A percentile compares a stretch with the other conserved stretches of the same genome.
These are phyloP conservation scores for Oxytorus armatus DNA, from an alignment of 2,888 invertebrate species.

Conservation along the genomic window DNA sequence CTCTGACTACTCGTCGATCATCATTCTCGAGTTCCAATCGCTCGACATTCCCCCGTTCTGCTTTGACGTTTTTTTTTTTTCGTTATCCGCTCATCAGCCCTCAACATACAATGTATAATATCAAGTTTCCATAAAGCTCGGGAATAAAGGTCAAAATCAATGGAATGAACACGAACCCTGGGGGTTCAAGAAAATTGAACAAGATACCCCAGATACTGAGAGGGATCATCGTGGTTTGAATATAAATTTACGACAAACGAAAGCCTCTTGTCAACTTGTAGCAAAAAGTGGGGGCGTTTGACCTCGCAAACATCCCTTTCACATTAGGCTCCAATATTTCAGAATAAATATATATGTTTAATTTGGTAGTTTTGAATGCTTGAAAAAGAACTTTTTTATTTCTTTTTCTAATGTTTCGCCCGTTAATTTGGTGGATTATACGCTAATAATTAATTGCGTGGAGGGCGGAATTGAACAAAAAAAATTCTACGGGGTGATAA, in stretches of 20 bases:
- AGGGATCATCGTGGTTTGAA: conserved; percentile 26
- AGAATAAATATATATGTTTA: not conserved
- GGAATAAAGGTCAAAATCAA: conserved; percentile 48
- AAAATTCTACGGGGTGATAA: too few species aligned
- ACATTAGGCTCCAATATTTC: not conserved
- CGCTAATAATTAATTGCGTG: too few species aligned
- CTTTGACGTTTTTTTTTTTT: not conserved
- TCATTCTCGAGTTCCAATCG: conserved; percentile 22
- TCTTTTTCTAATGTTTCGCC: too few species aligned
- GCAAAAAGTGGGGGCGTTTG: not conserved
- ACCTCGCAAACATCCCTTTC: not conserved
- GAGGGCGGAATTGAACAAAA: too few species aligned
- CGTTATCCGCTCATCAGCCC: not conserved
- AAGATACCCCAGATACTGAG: conserved; percentile 13
- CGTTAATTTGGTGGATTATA: too few species aligned
- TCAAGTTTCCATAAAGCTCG: conserved; percentile 20
- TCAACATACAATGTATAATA: not conserved
- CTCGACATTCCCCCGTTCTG: not conserved
- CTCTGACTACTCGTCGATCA: conserved; percentile 34
- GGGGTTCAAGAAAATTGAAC: conserved; percentile 41
- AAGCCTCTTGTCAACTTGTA: not conserved
- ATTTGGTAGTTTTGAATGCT: too few species aligned
- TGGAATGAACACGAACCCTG: conserved; percentile 42
- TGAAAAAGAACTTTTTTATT: too few species aligned
- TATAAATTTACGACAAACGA: conserved; percentile 34